phyloP scores from a whole-genome alignment of 2,797 vertebrate genomes.

The Sandelia bainsii region DNA sequence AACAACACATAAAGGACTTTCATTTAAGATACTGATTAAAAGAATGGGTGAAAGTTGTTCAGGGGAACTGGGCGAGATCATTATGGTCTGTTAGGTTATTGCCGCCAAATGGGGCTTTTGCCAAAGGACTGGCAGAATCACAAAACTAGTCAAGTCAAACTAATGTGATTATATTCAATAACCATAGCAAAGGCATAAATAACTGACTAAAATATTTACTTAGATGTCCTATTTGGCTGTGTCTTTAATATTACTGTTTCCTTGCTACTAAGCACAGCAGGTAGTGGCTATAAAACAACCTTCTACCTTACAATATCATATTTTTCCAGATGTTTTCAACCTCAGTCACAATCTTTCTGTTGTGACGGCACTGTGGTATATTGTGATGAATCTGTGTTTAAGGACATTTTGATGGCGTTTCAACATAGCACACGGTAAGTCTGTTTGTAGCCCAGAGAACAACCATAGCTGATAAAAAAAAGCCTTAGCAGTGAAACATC shows the following conservation, averaged over 20 bases:
- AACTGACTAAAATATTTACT: background rate
- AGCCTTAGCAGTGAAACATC: background rate
- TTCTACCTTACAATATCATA: background rate
- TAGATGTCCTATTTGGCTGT: background rate
- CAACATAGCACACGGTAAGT: background rate
- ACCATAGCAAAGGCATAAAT: background rate
- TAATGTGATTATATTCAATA: background rate
- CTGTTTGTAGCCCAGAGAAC: background rate
- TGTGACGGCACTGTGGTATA: background rate
- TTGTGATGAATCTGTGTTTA: background rate
- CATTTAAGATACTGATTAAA: background rate
- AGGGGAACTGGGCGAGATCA: background rate
- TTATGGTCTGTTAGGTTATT: background rate
- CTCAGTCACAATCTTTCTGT: background rate
- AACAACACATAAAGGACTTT: constrained; percentile 41
- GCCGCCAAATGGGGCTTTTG: background rate
- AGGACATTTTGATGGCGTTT: background rate
- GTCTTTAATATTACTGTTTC: background rate
- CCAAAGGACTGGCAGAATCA: background rate
- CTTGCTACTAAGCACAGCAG: background rate
- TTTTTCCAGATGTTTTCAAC: background rate
- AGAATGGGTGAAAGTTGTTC: background rate
- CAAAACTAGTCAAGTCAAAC: background rate
- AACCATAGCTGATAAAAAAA: background rate
- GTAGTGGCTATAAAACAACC: background rate